Percentiles rank a stretch among this genome's conserved stretches.
Conservation (phyloP, 2,888 invertebrate genomes). For the Isoperla grammatica region DNA sequence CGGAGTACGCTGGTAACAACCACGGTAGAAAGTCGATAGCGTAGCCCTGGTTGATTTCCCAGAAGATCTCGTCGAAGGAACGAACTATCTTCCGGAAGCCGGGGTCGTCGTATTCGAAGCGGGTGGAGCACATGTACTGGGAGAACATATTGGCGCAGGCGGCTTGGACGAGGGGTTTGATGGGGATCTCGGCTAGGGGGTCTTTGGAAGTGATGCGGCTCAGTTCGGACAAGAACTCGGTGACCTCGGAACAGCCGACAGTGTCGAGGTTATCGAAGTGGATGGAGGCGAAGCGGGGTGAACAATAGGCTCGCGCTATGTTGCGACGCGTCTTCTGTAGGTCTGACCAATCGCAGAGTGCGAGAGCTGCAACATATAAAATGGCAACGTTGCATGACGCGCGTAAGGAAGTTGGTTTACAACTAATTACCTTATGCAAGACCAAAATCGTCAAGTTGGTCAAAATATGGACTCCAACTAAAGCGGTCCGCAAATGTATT, state of each 20-base stretch:
- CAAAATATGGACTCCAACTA: no score
- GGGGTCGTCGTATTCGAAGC: constrained; percentile 59
- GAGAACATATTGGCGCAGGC: constrained; percentile 81
- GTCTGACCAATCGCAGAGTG: constrained; percentile 82
- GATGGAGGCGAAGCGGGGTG: constrained; percentile 67
- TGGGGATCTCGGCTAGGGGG: constrained; percentile 33
- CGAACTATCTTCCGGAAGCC: constrained; percentile 64
- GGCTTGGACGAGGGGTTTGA: constrained; percentile 65
- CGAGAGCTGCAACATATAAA: constrained; percentile 60
- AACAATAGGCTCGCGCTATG: constrained; percentile 73
- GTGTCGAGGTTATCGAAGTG: constrained; percentile 65
- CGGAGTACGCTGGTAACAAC: constrained; percentile 65
- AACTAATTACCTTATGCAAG: no score
- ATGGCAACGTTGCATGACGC: no score
- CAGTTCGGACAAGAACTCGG: constrained; percentile 55
- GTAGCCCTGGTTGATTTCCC: constrained; percentile 81
- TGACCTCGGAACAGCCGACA: constrained; percentile 62
- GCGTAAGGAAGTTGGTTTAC: no score
- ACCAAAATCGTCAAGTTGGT: no score
- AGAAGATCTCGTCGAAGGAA: constrained; percentile 81
- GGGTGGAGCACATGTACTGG: constrained; percentile 78
- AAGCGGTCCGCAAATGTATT: no score
- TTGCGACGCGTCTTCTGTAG: constrained; percentile 73
- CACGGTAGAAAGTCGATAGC: constrained; percentile 82
- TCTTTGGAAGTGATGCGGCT: constrained; percentile 41